phyloP scores from a whole-genome alignment of 2,888 invertebrate genomes.

The Zeuzera pyrina region DNA sequence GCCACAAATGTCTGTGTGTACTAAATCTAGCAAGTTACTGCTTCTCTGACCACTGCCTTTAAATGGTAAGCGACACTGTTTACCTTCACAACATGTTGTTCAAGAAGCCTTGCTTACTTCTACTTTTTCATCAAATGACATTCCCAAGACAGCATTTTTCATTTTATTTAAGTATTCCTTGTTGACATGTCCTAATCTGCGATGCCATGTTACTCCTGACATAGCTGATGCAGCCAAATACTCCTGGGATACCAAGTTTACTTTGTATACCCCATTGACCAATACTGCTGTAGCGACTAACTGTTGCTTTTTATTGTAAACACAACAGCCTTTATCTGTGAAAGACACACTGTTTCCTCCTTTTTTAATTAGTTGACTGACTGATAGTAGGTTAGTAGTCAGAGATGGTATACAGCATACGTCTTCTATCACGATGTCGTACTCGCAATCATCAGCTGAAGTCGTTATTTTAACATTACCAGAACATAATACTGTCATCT shows the following conservation, averaged over 20 bases:
- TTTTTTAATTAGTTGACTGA: conserved; percentile 13
- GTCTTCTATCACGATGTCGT: conserved; percentile 9
- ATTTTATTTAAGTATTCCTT: conserved; percentile 12
- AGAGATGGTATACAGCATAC: conserved; percentile 13
- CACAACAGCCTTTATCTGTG: conserved; percentile 5
- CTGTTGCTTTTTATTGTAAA: conserved; percentile 9
- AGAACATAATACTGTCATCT: conserved; percentile 9
- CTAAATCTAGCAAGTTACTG: conserved; percentile 9
- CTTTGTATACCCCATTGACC: conserved; percentile 4
- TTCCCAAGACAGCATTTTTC: conserved; percentile 11
- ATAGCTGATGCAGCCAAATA: conserved; percentile 10
- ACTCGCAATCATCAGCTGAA: conserved; percentile 2
- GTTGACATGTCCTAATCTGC: conserved; percentile 14
- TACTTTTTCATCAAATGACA: conserved; percentile 9
- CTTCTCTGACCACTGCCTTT: conserved; percentile 14
- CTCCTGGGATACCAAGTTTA: conserved; percentile 5
- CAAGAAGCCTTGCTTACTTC: conserved; percentile 12
- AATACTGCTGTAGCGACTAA: conserved; percentile 5
- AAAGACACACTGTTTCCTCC: conserved; percentile 15
- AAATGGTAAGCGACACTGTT: conserved; percentile 24
- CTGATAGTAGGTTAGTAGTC: conserved; percentile 14
- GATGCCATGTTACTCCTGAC: conserved; percentile 14
- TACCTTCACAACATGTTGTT: conserved; percentile 20
- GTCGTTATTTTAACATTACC: conserved; percentile 11
- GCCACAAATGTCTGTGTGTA: too few species aligned